Evolutionary conservation across 2,797 vertebrate genomes (phyloP), one percentile per base, ranked within the genome.

Genomic region (Tenualosa thibaudeaui): DNA sequence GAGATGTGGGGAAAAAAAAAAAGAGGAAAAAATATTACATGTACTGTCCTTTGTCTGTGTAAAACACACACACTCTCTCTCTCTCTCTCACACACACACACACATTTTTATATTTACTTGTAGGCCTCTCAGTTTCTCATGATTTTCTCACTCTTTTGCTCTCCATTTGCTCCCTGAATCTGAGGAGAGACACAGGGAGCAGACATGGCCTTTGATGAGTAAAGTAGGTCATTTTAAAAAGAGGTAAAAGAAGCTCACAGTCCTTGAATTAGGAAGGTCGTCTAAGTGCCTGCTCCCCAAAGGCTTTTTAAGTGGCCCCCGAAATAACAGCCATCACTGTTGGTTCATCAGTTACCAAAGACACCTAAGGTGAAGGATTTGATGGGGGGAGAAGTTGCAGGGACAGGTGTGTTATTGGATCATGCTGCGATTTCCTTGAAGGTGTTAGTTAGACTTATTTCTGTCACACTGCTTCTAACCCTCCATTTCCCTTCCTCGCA

Each of bases 201-300:
- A 43, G 43, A 88, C 84, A 53, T 37, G 24, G 83, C 62, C 88
- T 92, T 89, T 91, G 86, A 91, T 90, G 86, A 91, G 91, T 85
- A 82, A 92, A 92, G 85, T 84, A 84, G 88, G 88, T 86, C 84
- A 82, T 78, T 83, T 93, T 90, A 90, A 89, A 89, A 91, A 88
- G 89, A 81, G 53, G 5, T 81, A 24, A 62, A 24, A n/a, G 50
- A 12, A 51, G 10, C 50, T 51, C 9, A 5, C 58, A 89, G 89
- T 88, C 90, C 92, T 92, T 90, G 89, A 93, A 91, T 90, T 84
- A 84, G 81, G 89, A 88, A 82, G 31, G 62, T 81, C 89, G 86
- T 86, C 85, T 68, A 84, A 89, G 83, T 88, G 87, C 92, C 93
- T 91, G 84, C 86, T 90, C 90, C 89, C 86, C 43, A 82, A 49